Base-by-base conservation (phyloP, 2,113 vertebrate species). In the Picathartes gymnocephalus region DNA sequence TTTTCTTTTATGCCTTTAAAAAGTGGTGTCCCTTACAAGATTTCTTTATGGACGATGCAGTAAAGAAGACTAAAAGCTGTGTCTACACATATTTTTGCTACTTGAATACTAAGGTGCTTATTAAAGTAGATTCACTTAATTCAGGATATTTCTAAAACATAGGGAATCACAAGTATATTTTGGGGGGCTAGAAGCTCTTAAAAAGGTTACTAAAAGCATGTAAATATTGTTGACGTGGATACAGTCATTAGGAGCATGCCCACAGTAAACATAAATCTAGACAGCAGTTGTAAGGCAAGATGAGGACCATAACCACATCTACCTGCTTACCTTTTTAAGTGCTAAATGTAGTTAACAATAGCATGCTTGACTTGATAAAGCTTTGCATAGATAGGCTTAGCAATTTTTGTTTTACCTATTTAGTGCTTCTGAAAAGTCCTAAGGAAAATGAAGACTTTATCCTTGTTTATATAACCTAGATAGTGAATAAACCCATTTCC, bases 1-100 rank as follows among this genome's bases (percentile, higher is more conserved):
- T 90, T 96, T 85, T 84, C 79, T 96, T 95, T 95, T 85, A 62
- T n/a, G 35, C 14, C 31, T 65, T 57, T 69, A 65, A 88, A 81
- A 79, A n/a, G 11, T 45, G 2, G 3, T 80, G 22, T 88, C 16
- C 14, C 5, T 77, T 40, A 19, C 10, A 68, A 57, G 6, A 3
- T 78, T 86, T 50, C 37, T 92, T 88, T 37, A 45, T 18, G 24
- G 44, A 11, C 8, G 53, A 15, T 39, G 57, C 31, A 66, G 14
- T 42, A 70, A 76, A 70, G 27, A 82, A 35, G 31, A 65, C 10
- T 45, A 45, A 56, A 70, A 69, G 20, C 48, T 50, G 21, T 69
- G 7, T 20, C 58, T 60, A 11, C 12, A 56, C 19, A 9, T 81
- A 33, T n/a, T 76, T 79, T 79, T 56, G 14, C 22, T 53, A 35